These are phyloP conservation scores for Suricata suricatta DNA, from an alignment of 2,113 vertebrate species.

Conservation along the genomic window DNA sequence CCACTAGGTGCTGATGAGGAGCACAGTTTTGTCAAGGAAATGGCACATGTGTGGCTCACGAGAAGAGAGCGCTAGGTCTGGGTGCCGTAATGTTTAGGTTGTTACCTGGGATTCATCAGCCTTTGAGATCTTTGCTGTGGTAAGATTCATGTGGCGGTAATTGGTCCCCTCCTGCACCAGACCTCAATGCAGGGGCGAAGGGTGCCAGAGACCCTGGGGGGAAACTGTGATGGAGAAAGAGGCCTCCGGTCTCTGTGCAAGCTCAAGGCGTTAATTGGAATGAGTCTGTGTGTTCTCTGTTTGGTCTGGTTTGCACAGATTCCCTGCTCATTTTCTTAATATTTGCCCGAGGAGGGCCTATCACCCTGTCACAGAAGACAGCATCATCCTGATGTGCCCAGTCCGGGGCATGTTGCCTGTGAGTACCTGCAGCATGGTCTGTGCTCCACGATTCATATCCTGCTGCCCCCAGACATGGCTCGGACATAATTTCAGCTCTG, in stretches of 20 bases:
- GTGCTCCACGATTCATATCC: neutral
- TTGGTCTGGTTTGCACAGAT: neutral
- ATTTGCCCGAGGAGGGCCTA: neutral
- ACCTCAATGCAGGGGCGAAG: too few species aligned
- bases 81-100: accelerated
- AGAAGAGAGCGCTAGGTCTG: accelerated
- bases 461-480: neutral
- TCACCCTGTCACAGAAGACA: neutral
- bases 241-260: accelerated
- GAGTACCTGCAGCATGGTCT: neutral
- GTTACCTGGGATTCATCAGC: neutral
- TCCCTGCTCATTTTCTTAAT: neutral
- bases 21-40: neutral
- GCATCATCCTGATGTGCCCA: neutral
- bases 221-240: neutral
- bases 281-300: accelerated
- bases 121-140: accelerated
- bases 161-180: neutral
- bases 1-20: neutral
- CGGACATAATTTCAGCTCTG: accelerated
- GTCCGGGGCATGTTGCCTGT: neutral
- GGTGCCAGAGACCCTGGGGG: neutral
- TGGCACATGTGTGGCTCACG: accelerated
- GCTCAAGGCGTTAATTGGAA: neutral
- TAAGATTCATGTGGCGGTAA: neutral